Percentiles rank a stretch among this genome's conserved stretches.
phyloP scores from a whole-genome alignment of 2,888 invertebrate species.

The Dasypogon diadema region DNA sequence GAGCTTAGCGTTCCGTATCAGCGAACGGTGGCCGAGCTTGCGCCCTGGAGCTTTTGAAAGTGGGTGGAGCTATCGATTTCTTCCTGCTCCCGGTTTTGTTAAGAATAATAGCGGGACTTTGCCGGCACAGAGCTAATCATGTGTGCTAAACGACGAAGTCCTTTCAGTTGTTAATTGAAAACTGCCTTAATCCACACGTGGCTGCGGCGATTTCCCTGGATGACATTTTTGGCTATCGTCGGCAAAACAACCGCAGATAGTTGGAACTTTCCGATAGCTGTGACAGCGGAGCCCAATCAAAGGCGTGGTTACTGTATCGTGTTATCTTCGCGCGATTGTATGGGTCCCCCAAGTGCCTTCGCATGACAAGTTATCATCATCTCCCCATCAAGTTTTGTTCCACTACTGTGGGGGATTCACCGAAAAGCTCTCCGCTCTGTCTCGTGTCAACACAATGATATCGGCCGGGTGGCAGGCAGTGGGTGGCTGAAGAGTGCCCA shows the following conservation, averaged over 20 bases:
- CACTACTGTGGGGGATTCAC: constrained; percentile 44
- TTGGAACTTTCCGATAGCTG: background rate
- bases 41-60: constrained; percentile 31
- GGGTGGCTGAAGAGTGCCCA: constrained; percentile 6
- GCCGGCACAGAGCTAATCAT: constrained; percentile 25
- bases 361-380: constrained; percentile 47
- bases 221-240: background rate
- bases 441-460: constrained; percentile 25
- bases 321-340: constrained; percentile 22
- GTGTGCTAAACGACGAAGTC: constrained; percentile 33
- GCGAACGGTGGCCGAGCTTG: background rate
- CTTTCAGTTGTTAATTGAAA: constrained; percentile 37
- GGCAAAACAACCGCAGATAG: constrained; percentile 5
- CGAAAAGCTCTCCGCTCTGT: constrained; percentile 29
- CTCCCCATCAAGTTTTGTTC: constrained; percentile 43
- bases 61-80: constrained; percentile 45
- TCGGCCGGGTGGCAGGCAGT: background rate
- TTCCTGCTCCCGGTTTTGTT: background rate
- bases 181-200: constrained; percentile 19
- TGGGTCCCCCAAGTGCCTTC: constrained; percentile 9
- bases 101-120: background rate
- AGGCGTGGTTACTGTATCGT: constrained; percentile 54
- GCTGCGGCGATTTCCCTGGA: background rate
- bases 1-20: background rate
- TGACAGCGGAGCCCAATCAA: constrained; percentile 15